Evolutionary conservation across 1,140 invertebrate species (phyloP), one percentile per base, ranked within the genome.

Genomic region (Macrobrachium nipponense): DNA sequence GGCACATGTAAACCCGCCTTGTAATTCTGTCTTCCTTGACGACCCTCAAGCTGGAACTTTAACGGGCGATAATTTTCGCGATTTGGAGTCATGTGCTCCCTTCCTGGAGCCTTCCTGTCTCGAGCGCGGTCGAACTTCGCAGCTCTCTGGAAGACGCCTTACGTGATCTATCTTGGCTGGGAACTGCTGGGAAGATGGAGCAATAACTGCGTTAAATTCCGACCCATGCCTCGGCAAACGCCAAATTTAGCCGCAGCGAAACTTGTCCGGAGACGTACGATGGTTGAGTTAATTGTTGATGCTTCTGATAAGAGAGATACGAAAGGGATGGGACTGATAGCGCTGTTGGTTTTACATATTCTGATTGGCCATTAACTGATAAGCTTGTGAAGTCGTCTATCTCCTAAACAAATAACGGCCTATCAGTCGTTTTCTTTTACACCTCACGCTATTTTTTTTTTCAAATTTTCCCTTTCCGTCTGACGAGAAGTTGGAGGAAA

Each of bases 281-380:
- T 70, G 68, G 23, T 60, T 82, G 44, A 23, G 81, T 82, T 82
- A 82, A 82, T 82, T 82, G 81, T 82, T 76, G 81, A 82, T 82
- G 70, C 27, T 18, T 27, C 58, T 43, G 81, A 82, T 82, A 82
- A 73, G 81, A 36, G 60, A 43, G 81, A 81, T 80, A 61, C 44
- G 15, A 23, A 43, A 20, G 0, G 66, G 80, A 72, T 82, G 61
- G 78, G 15, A n/a, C 61, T n/a, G 78, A 80, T 80, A 80, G 23
- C 61, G 18, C 78, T 80, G 78, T 80, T 80, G 60, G 78, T 80
- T 80, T 80, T 80, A 80, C 78, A 80, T 80, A 80, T 66, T 80
- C 78, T 62, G 78, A 80, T 80, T 80, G 78, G 78, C 61, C 78
- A 80, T 80, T 80, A 80, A 80, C 78, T 80, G 78, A 80, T 80